A percentile compares a stretch with the other conserved stretches of the same genome.
phyloP scores from a whole-genome alignment of 2,888 invertebrate genomes.

The Adelphocoris suturalis region DNA sequence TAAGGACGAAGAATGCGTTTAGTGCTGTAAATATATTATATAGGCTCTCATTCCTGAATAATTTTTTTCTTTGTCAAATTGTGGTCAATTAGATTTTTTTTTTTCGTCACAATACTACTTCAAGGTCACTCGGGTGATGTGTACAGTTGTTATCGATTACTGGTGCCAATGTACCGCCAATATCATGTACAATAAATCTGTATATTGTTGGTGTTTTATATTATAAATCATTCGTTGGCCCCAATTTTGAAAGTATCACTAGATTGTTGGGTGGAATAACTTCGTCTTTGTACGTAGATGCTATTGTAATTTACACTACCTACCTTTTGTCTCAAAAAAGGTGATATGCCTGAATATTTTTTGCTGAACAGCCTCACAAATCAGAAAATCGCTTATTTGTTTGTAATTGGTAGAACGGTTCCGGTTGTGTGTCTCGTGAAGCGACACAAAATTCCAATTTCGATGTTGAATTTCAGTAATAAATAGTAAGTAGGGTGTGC shows the following conservation, averaged over 20 bases:
- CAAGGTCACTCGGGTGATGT: not conserved
- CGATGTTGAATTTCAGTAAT: no score
- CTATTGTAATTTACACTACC: no score
- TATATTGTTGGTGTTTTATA: not conserved
- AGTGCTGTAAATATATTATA: not conserved
- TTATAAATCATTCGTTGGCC: not conserved
- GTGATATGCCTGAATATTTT: no score
- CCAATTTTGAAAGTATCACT: not conserved
- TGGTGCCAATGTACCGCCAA: conserved; percentile 8
- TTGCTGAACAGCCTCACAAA: no score
- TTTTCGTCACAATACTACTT: not conserved
- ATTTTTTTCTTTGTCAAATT: not conserved
- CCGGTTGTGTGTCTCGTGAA: no score
- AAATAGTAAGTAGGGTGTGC: no score
- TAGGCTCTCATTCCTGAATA: not conserved
- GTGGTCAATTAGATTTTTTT: not conserved
- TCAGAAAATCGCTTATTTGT: no score
- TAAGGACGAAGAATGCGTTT: conserved; percentile 19
- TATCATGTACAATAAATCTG: conserved; percentile 1
- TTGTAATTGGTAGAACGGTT: no score
- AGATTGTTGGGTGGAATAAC: no score
- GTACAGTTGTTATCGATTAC: not conserved
- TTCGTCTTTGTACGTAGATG: no score
- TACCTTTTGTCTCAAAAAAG: no score
- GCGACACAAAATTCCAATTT: no score